Conservation (phyloP, 2,113 vertebrate genomes). For the Drymodes brunneopygia region DNA sequence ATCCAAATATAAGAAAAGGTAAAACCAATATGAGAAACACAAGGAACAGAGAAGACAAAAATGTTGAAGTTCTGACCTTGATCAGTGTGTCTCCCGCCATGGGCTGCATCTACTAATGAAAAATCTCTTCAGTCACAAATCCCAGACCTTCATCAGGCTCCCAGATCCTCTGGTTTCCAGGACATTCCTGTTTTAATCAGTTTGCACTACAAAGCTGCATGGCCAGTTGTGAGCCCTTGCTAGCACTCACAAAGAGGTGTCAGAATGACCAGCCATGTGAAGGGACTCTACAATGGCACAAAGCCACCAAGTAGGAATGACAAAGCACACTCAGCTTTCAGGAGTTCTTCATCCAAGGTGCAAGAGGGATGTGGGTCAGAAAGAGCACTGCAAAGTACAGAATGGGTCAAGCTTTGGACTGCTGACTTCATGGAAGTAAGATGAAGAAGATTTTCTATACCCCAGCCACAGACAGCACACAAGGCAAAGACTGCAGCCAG, state of each 20-base stretch:
- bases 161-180: not conserved
- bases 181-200: not conserved
- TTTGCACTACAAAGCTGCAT: not conserved
- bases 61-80: not conserved
- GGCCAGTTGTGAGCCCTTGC: not conserved
- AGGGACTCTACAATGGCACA: not conserved
- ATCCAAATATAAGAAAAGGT: not conserved
- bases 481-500: not conserved
- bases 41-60: not conserved
- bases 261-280: fast-evolving
- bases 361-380: not conserved
- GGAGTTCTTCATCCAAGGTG: not conserved
- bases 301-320: fast-evolving
- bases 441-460: not conserved
- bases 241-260: not conserved
- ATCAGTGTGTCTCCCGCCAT: fast-evolving
- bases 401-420: not conserved
- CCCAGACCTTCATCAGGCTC: not conserved
- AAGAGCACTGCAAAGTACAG: not conserved
- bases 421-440: not conserved
- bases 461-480: not conserved
- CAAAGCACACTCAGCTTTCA: not conserved
- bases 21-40: not conserved
- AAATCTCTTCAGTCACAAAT: not conserved
- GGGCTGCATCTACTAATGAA: not conserved